Conservation (phyloP, 1,140 invertebrate genomes). For the Brachionus koreanus region DNA sequence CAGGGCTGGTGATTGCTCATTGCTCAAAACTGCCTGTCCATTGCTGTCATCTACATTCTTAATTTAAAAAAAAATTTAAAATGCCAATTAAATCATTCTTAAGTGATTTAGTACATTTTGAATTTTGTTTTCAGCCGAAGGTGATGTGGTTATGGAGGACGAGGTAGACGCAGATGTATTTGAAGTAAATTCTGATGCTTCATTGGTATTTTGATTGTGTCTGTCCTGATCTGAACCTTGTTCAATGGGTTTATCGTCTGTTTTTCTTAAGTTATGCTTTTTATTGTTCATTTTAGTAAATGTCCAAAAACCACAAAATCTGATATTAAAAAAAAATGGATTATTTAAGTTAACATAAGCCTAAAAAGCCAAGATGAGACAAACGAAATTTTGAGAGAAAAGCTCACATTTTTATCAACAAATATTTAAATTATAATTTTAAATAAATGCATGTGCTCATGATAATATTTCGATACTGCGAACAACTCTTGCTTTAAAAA, state of each 20-base stretch:
- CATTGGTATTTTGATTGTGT: not conserved
- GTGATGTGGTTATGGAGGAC: conserved; percentile 16
- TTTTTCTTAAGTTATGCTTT: not conserved
- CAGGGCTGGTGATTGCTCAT: not conserved
- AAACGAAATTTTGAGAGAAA: not conserved
- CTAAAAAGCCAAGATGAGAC: not conserved
- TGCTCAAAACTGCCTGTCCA: not conserved
- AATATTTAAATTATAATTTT: conserved; percentile 19
- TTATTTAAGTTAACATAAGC: conserved; percentile 6
- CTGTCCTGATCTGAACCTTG: not conserved
- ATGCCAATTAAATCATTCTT: not conserved
- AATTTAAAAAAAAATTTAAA: not conserved
- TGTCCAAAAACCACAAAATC: not conserved
- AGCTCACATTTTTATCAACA: not conserved
- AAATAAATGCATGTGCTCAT: not conserved
- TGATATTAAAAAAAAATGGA: not conserved
- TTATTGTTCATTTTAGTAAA: conserved; percentile 4
- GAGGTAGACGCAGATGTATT: conserved; percentile 5
- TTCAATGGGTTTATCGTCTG: not conserved
- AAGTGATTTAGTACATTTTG: not conserved
- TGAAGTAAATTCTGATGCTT: not conserved
- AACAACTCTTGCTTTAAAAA: not conserved
- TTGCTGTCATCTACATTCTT: conserved; percentile 2
- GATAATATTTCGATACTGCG: conserved; percentile 1
- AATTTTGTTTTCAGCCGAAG: not conserved